Evolutionary conservation across 2,888 invertebrate genomes (phyloP).

Genomic region (Hofmannophila pseudospretella): DNA sequence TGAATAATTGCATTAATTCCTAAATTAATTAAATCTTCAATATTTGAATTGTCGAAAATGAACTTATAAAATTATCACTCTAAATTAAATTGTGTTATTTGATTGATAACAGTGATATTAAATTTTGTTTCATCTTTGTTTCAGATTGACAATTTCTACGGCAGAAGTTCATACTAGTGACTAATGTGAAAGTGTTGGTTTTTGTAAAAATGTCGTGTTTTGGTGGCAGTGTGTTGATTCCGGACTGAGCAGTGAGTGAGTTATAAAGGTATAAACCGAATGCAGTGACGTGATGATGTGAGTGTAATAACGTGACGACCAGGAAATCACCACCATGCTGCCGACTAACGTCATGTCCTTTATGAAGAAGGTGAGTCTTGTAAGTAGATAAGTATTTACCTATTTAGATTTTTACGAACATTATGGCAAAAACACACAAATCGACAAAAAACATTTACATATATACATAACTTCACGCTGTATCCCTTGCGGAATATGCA

Average conservation of each 20-base stretch:
- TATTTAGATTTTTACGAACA: neutral
- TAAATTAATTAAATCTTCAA: too few species aligned
- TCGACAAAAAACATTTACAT: too few species aligned
- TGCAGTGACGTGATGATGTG: conserved; percentile 46
- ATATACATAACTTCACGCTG: too few species aligned
- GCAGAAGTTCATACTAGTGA: neutral
- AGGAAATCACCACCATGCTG: conserved; percentile 82
- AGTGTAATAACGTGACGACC: conserved; percentile 19
- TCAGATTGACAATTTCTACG: conserved; percentile 12
- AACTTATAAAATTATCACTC: too few species aligned
- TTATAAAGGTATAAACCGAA: conserved; percentile 1
- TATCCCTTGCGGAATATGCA: too few species aligned
- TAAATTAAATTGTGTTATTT: too few species aligned
- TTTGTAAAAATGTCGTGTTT: conserved; percentile 51
- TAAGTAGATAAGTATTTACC: neutral
- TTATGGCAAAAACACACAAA: too few species aligned
- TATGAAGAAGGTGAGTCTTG: conserved; percentile 91
- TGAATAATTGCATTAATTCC: too few species aligned
- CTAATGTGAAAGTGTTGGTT: conserved; percentile 4
- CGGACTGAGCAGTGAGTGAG: conserved; percentile 42
- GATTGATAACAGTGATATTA: too few species aligned
- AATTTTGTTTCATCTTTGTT: conserved; percentile 16
- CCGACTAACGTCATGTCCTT: conserved; percentile 94
- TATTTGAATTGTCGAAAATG: too few species aligned
- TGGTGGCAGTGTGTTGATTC: conserved; percentile 55